Evolutionary conservation across 2,113 vertebrate genomes (phyloP).

Genomic region (Grus americana): DNA sequence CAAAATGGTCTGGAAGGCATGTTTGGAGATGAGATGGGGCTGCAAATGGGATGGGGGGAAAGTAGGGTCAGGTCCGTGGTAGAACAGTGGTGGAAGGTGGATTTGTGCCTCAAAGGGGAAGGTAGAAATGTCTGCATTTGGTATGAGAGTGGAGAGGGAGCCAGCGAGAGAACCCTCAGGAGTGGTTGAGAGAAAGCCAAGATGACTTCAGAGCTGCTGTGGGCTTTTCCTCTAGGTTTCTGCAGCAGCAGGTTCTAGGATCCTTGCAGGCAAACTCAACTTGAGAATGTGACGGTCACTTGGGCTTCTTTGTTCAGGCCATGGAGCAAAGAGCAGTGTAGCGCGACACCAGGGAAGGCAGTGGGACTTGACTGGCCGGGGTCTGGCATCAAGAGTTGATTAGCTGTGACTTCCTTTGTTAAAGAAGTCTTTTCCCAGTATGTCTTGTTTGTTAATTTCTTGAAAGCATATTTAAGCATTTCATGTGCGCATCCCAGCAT

Average conservation of each 20-base stretch:
- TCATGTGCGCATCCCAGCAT: rapidly evolving
- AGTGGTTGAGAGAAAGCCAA: not conserved
- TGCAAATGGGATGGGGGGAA: not conserved
- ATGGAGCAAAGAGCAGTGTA: rapidly evolving
- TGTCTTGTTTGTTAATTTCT: not conserved
- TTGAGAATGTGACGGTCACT: rapidly evolving
- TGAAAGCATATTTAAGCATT: not conserved
- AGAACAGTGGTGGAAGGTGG: not conserved
- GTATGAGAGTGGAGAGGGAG: not conserved
- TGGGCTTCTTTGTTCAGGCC: not conserved
- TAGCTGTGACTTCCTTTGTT: not conserved
- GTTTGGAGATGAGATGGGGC: not conserved
- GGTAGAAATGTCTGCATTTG: not conserved
- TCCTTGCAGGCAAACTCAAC: not conserved
- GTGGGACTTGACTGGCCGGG: not conserved
- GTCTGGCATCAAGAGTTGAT: not conserved
- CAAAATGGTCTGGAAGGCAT: not conserved
- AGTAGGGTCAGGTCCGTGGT: not conserved
- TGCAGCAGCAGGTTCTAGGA: not conserved
- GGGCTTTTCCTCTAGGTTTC: not conserved
- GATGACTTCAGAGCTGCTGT: not conserved
- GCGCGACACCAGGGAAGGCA: rapidly evolving
- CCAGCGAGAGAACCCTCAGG: not conserved
- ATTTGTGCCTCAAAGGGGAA: not conserved
- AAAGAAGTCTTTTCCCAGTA: rapidly evolving